Conservation (phyloP, 2,888 invertebrate species). For the Nymphalis c-album region DNA sequence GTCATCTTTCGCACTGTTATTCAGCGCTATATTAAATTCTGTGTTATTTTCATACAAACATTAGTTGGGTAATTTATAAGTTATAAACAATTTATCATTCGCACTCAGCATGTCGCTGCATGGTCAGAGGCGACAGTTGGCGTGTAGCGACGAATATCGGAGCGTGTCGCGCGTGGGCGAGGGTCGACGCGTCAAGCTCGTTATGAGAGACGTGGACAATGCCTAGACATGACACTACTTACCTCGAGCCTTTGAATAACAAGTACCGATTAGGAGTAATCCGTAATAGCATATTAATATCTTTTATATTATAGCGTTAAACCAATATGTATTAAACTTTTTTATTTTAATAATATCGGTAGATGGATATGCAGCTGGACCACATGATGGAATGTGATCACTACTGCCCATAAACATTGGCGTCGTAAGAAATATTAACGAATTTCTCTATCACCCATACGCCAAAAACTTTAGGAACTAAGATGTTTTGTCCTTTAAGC, state of each 20-base stretch:
- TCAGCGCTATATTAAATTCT: too few species aligned
- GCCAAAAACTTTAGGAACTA: too few species aligned
- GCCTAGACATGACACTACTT: slow-evolving; percentile 29
- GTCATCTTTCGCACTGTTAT: too few species aligned
- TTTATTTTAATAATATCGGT: too few species aligned
- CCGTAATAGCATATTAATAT: slow-evolving; percentile 1
- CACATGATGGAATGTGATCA: too few species aligned
- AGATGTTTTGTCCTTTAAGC: too few species aligned
- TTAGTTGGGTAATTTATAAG: neutral
- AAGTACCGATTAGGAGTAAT: slow-evolving; percentile 6
- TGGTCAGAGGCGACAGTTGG: slow-evolving; percentile 28
- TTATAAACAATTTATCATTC: neutral
- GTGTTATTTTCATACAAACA: neutral
- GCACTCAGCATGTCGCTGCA: slow-evolving; percentile 14
- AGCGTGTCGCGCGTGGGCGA: slow-evolving; percentile 54
- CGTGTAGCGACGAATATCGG: slow-evolving; percentile 45
- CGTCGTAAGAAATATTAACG: too few species aligned
- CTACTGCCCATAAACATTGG: too few species aligned
- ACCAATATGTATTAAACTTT: neutral
- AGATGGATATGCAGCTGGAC: too few species aligned
- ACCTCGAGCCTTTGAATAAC: slow-evolving; percentile 11
- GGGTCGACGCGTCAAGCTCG: slow-evolving; percentile 41
- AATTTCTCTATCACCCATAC: too few species aligned
- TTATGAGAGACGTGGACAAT: slow-evolving; percentile 40
- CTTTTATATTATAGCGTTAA: neutral